Evolutionary conservation across 1,140 invertebrate genomes (phyloP), one percentile per base, ranked within the genome.

Genomic region (Sycobia sp.): DNA sequence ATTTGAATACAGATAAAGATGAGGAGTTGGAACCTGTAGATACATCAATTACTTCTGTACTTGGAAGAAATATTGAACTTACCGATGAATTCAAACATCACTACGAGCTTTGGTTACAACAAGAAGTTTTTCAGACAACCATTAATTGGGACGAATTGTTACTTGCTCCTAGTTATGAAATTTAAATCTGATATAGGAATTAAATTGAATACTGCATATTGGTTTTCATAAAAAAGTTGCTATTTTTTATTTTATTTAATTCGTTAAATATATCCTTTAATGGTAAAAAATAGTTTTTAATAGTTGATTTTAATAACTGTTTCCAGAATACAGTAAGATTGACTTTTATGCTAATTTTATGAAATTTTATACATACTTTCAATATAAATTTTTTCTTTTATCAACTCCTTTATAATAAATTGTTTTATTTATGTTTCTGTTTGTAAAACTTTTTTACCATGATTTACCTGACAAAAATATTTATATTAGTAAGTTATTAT

Each of bases 21-120:
- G 80, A 83, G 9, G 93, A 96, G 69, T 89, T 92, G 72, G 88
- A 90, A 72, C 91, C 94, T 4, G 86, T 95, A 16, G 95, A 97
- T 73, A 93, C 91, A 64, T 92, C 89, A 72, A 84, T 94, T 22
- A 90, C 88, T 16, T 94, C 91, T 75, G 91, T 95, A 8, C 84
- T 97, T 5, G 92, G 93, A 23, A 66, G 68, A 5, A 87, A 85
- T 73, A 81, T 93, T 51, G 92, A 97, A 73, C 84, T 99, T 49
- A 96, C 92, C 25, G 92, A 96, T 29, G 95, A 96, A 75, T 99
- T 99, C 74, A 97, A 97, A 82, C 88, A 91, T 67, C 95, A 99
- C 78, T 99, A 99, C 81, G 92, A 97, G 74, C 76, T 92, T 11
- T 99, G 97, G 97, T 82, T 99, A 23, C 90, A 99, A 71, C 89